Percentiles rank a stretch among this genome's conserved stretches.
phyloP scores from a whole-genome alignment of 1,140 invertebrate species.

The Metopolophium dirhodum region DNA sequence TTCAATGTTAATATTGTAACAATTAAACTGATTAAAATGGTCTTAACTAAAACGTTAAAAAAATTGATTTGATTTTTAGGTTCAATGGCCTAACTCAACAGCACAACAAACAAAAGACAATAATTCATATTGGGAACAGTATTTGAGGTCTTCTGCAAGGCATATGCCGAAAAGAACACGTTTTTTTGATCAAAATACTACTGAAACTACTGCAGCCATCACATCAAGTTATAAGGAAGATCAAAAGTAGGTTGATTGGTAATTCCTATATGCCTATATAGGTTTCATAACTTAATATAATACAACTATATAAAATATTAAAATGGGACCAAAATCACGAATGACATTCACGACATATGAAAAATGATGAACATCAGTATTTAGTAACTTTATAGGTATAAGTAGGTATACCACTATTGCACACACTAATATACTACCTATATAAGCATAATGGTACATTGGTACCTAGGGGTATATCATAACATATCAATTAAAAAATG shows the following conservation, averaged over 20 bases:
- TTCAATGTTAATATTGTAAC: background rate
- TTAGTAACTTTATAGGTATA: no score
- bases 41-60: background rate
- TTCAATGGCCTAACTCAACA: slow-evolving; percentile 26
- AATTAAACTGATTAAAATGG: background rate
- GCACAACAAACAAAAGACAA: background rate
- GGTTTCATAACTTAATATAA: background rate
- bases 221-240: no score
- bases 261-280: background rate
- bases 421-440: no score
- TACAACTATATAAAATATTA: background rate
- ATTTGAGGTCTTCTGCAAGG: background rate
- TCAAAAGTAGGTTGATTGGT: slow-evolving; percentile 3
- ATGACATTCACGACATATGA: background rate
- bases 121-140: slow-evolving; percentile 19
- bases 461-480: no score
- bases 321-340: no score
- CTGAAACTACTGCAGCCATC: background rate
- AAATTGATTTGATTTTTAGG: background rate
- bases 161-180: background rate
- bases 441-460: no score
- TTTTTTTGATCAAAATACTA: background rate
- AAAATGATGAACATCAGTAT: background rate
- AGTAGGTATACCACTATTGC: no score
- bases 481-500: no score